Conservation (phyloP, 2,113 vertebrate species). For the Misgurnus mizolepis region DNA sequence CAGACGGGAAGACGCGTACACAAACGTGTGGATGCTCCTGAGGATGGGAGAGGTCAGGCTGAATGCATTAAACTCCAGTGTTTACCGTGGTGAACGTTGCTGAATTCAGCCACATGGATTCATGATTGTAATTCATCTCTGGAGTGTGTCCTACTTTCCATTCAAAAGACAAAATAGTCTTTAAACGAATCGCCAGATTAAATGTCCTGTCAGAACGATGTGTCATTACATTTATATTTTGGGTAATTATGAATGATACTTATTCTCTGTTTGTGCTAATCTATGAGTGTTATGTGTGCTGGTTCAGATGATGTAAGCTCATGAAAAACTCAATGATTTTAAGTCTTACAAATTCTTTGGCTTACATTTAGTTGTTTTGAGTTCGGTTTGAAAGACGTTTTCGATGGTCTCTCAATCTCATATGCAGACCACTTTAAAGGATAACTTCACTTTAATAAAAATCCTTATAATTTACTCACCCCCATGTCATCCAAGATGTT, state of each 20-base stretch:
- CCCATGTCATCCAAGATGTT: too few species aligned
- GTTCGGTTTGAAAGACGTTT: too few species aligned
- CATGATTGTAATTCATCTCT: constrained; percentile 15
- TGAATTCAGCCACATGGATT: constrained; percentile 13
- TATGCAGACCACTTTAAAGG: too few species aligned
- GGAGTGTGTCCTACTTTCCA: not conserved
- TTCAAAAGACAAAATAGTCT: constrained; percentile 19
- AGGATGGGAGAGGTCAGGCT: constrained; percentile 59
- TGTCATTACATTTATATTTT: constrained; percentile 1
- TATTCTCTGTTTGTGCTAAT: not conserved
- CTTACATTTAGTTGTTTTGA: too few species aligned
- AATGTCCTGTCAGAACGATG: not conserved
- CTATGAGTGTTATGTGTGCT: not conserved
- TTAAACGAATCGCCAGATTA: not conserved
- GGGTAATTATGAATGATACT: constrained; percentile 7
- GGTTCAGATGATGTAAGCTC: not conserved
- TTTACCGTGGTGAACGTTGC: constrained; percentile 24
- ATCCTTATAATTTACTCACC: too few species aligned
- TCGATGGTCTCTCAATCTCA: too few species aligned
- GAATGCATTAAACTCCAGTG: constrained; percentile 32
- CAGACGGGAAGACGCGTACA: constrained; percentile 11
- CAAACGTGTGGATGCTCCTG: not conserved
- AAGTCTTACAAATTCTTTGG: too few species aligned
- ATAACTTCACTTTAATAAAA: too few species aligned
- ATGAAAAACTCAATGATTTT: not conserved